Percentiles rank a stretch among this genome's conserved stretches.
phyloP scores from a whole-genome alignment of 2,888 invertebrate species.

The Mayetiola destructor region DNA sequence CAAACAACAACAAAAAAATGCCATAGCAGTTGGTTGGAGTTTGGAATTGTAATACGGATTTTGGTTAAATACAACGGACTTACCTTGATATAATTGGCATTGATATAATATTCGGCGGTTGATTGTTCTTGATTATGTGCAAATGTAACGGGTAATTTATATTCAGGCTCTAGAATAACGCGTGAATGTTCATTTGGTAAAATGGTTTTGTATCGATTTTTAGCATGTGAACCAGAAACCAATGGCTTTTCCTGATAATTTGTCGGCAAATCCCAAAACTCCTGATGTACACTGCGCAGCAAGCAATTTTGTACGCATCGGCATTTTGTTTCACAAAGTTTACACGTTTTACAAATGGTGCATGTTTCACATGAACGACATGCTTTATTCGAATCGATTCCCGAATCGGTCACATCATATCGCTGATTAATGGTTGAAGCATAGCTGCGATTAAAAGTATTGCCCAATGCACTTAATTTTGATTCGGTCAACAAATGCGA shows the following conservation, averaged over 20 bases:
- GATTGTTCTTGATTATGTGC: conserved; percentile 28
- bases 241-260: conserved; percentile 83
- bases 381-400: neutral
- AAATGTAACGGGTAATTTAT: neutral
- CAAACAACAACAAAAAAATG: conserved; percentile 20
- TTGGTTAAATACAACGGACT: conserved; percentile 21
- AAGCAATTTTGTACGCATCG: conserved; percentile 42
- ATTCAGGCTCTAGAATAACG: conserved; percentile 48
- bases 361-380: conserved; percentile 21
- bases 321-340: neutral
- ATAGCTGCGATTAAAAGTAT: conserved; percentile 43
- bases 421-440: too few species aligned
- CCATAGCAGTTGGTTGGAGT: neutral
- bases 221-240: conserved; percentile 74
- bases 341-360: neutral
- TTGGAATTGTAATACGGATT: neutral
- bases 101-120: conserved; percentile 64
- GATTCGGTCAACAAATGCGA: conserved; percentile 47
- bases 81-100: conserved; percentile 87
- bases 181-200: conserved; percentile 79
- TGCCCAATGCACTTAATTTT: conserved; percentile 43
- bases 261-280: conserved; percentile 88
- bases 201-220: conserved; percentile 81
- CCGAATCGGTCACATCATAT: conserved; percentile 19
- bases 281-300: conserved; percentile 59